Evolutionary conservation across 2,797 vertebrate species (phyloP).

Genomic region (Tolypeutes matacus): DNA sequence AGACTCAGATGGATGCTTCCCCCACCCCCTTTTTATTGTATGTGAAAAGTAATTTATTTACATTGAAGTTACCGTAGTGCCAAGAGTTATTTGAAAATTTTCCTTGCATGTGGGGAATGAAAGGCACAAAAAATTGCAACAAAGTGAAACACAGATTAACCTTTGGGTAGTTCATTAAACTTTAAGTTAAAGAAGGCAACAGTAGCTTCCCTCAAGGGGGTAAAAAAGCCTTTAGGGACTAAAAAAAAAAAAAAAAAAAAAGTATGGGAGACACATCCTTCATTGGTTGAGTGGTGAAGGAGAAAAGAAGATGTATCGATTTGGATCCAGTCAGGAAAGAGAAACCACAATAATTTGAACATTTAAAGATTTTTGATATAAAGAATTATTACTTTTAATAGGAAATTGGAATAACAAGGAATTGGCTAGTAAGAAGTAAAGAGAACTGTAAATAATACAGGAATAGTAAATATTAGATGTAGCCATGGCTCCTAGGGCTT

Average conservation of each 20-base stretch:
- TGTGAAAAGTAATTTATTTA: background rate
- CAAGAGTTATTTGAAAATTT: background rate
- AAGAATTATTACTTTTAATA: background rate
- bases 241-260: background rate
- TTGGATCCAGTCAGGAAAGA: background rate
- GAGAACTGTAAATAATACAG: background rate
- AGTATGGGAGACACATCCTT: background rate
- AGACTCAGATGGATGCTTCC: no score
- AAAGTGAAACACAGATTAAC: background rate
- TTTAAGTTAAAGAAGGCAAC: background rate
- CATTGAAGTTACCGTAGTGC: background rate
- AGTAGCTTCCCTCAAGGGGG: background rate
- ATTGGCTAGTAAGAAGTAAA: background rate
- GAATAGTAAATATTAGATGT: background rate
- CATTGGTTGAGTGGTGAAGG: background rate
- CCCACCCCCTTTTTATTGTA: no score
- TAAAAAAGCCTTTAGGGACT: background rate
- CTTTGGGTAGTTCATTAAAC: background rate
- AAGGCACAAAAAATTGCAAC: background rate
- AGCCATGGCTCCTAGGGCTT: background rate
- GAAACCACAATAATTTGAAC: constrained; percentile 22
- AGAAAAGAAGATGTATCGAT: background rate
- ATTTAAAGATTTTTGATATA: background rate
- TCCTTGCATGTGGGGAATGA: background rate
- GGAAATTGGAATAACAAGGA: background rate